Evolutionary conservation across 1,140 invertebrate species (phyloP).

Genomic region (Caerostris darwini): DNA sequence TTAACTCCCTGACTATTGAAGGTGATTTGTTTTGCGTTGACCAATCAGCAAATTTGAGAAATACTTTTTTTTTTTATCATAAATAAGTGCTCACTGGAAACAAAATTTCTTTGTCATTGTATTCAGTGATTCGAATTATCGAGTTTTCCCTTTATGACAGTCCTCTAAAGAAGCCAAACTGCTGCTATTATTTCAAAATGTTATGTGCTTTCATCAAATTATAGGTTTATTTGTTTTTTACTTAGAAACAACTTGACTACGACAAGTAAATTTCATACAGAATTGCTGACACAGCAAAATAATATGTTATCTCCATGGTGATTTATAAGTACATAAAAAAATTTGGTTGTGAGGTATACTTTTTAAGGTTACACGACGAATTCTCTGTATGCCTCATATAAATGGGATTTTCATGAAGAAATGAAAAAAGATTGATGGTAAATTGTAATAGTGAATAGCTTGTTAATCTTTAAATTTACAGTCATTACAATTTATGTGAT

Average conservation of each 20-base stretch:
- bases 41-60: not conserved
- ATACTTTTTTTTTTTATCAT: slow-evolving; percentile 10
- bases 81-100: not conserved
- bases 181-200: not conserved
- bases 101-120: not conserved
- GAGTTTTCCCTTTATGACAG: not conserved
- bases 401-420: no score
- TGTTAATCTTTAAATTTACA: no score
- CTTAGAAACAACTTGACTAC: not conserved
- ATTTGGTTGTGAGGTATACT: no score
- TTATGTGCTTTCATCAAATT: not conserved
- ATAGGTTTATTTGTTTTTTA: not conserved
- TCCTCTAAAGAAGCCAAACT: not conserved
- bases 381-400: no score
- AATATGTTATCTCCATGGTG: not conserved
- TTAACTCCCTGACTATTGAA: not conserved
- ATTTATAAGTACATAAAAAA: not conserved
- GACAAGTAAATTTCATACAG: not conserved
- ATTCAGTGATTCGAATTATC: not conserved
- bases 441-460: no score
- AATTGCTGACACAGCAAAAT: not conserved
- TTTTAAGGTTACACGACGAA: no score
- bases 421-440: no score
- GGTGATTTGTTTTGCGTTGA: not conserved
- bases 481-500: no score